Conservation (phyloP, 2,113 vertebrate genomes). For the Scatophagus argus region DNA sequence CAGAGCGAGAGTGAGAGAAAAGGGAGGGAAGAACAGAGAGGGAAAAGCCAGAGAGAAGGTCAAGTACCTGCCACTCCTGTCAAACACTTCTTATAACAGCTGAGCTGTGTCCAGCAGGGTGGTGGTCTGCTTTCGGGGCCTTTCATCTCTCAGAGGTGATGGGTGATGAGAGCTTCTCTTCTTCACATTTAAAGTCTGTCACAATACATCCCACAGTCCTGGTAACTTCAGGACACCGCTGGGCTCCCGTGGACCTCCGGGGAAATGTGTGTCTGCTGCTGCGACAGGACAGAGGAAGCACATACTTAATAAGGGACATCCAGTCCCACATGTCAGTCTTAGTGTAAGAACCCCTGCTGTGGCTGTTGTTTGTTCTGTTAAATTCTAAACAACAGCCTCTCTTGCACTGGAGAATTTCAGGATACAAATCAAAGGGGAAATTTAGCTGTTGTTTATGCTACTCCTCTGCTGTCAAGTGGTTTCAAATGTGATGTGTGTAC, state of each 20-base stretch:
- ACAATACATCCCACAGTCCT: constrained; percentile 60
- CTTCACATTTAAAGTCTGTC: constrained; percentile 77
- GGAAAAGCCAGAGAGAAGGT: constrained; percentile 72
- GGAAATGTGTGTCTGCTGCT: constrained; percentile 26
- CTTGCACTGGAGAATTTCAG: constrained; percentile 28
- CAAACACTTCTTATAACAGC: constrained; percentile 78
- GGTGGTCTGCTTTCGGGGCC: constrained; percentile 69
- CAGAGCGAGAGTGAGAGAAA: constrained; percentile 35
- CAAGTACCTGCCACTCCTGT: constrained; percentile 82
- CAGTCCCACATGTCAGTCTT: constrained; percentile 10
- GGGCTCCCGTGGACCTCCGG: constrained; percentile 40
- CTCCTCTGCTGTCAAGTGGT: constrained; percentile 27
- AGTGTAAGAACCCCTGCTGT: not conserved
- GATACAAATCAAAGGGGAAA: constrained; percentile 37
- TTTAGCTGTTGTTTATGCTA: constrained; percentile 23
- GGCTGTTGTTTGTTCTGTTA: constrained; percentile 22
- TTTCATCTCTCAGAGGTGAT: constrained; percentile 76
- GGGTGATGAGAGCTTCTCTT: constrained; percentile 72
- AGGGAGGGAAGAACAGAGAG: constrained; percentile 43
- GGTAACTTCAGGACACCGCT: constrained; percentile 60
- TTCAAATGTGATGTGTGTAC: constrained; percentile 38
- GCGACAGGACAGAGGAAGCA: constrained; percentile 6
- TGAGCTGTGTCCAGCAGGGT: constrained; percentile 67
- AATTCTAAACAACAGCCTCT: constrained; percentile 17
- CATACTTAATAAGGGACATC: constrained; percentile 21